Conservation (phyloP, 2,113 vertebrate species). For the Triplophysa dalaica region DNA sequence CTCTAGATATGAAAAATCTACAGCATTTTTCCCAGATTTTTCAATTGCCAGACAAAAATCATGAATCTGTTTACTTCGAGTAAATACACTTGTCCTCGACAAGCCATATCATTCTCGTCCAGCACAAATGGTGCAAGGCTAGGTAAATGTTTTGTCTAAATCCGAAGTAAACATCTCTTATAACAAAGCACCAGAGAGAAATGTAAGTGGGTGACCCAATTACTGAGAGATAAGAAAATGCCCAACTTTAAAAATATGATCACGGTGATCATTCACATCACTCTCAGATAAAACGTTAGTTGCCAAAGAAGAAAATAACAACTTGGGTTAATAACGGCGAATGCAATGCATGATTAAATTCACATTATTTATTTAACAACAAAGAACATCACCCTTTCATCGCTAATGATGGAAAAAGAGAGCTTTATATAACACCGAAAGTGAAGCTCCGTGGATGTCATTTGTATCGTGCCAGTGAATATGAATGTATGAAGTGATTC, state of each 20-base stretch:
- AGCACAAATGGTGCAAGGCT: no score
- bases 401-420: not conserved
- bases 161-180: not conserved
- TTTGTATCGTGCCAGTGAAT: constrained; percentile 7
- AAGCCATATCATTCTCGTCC: no score
- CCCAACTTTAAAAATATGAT: not conserved
- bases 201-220: not conserved
- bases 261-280: not conserved
- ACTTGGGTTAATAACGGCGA: not conserved
- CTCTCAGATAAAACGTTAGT: not conserved
- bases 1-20: no score
- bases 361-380: constrained; percentile 5
- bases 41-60: no score
- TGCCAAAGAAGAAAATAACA: not conserved
- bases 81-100: no score
- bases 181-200: constrained; percentile 9
- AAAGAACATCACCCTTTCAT: not conserved
- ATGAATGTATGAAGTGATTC: constrained; percentile 34
- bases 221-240: not conserved
- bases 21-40: no score
- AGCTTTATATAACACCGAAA: not conserved
- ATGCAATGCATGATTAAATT: not conserved
- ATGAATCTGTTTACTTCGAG: no score
- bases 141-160: no score
- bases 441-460: not conserved